A percentile compares a stretch with the other conserved stretches of the same genome.
Conservation (phyloP, 2,113 vertebrate species). For the Calonectris borealis region DNA sequence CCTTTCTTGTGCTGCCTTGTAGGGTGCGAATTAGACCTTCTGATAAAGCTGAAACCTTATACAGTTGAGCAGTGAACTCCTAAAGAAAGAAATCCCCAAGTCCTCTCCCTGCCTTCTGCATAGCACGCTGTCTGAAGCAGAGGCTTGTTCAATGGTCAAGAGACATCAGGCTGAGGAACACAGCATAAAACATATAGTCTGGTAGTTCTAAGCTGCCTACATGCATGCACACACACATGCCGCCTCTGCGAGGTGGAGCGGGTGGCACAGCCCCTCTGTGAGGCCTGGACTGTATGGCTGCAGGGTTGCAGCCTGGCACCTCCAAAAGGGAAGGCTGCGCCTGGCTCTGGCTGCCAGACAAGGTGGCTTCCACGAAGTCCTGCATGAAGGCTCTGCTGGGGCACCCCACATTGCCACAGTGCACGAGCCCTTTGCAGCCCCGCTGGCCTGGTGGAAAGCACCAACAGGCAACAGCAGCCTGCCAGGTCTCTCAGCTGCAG, state of each 20-base stretch:
- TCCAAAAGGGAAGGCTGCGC: background rate
- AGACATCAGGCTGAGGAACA: background rate
- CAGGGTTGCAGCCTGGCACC: background rate
- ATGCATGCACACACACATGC: rapidly evolving
- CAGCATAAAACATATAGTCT: rapidly evolving
- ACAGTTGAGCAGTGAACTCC: background rate
- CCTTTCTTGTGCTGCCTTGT: background rate
- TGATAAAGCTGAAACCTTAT: background rate
- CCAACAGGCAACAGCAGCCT: background rate
- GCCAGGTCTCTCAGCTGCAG: background rate
- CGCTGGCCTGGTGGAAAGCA: background rate
- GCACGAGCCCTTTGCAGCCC: rapidly evolving
- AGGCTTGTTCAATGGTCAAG: background rate
- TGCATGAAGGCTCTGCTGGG: rapidly evolving
- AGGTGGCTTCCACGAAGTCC: background rate
- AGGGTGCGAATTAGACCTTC: background rate
- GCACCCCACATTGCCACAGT: rapidly evolving
- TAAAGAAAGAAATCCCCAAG: background rate
- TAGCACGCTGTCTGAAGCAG: background rate
- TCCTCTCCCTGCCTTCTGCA: background rate
- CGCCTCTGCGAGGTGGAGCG: background rate
- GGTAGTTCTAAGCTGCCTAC: background rate
- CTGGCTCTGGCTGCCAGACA: background rate
- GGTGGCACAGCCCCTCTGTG: background rate
- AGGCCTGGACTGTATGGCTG: background rate